phyloP scores from a whole-genome alignment of 2,888 invertebrate genomes.

The Drosophila tripunctata region DNA sequence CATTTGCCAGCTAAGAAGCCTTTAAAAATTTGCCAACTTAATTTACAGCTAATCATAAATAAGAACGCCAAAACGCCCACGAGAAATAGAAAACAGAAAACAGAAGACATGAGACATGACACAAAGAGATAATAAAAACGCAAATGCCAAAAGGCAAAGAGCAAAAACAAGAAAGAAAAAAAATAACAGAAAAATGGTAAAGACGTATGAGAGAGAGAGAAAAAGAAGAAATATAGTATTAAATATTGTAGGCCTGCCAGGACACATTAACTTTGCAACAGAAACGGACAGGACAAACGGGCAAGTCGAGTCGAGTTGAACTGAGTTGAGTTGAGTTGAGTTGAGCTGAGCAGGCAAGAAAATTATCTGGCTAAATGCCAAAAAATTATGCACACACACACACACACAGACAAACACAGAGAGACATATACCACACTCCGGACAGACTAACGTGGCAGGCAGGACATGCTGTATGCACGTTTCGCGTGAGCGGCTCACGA shows the following conservation, averaged over 20 bases:
- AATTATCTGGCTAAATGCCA: conserved; percentile 68
- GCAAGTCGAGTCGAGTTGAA: conserved; percentile 23
- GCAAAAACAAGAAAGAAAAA: conserved; percentile 4
- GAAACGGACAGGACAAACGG: conserved; percentile 39
- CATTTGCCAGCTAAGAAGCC: conserved; percentile 8
- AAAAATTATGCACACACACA: conserved; percentile 55
- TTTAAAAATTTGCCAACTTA: conserved; percentile 44
- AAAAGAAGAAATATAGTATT: conserved; percentile 25
- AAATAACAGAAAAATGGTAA: conserved; percentile 8
- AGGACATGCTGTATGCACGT: conserved; percentile 60
- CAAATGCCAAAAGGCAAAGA: conserved; percentile 32
- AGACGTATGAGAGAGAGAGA: not conserved
- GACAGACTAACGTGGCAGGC: conserved; percentile 54
- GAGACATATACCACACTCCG: conserved; percentile 11
- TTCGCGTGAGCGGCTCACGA: conserved; percentile 61
- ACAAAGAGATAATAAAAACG: conserved; percentile 30
- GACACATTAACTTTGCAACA: conserved; percentile 59
- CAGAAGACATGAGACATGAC: not conserved
- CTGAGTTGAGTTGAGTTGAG: conserved; percentile 26
- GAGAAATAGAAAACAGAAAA: conserved; percentile 11
- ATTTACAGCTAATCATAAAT: conserved; percentile 52
- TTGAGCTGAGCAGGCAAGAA: conserved; percentile 64
- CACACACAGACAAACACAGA: conserved; percentile 13
- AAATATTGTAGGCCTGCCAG: conserved; percentile 60
- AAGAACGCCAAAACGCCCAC: conserved; percentile 16